phyloP scores from a whole-genome alignment of 2,113 vertebrate species.

The Hymenochirus boettgeri region DNA sequence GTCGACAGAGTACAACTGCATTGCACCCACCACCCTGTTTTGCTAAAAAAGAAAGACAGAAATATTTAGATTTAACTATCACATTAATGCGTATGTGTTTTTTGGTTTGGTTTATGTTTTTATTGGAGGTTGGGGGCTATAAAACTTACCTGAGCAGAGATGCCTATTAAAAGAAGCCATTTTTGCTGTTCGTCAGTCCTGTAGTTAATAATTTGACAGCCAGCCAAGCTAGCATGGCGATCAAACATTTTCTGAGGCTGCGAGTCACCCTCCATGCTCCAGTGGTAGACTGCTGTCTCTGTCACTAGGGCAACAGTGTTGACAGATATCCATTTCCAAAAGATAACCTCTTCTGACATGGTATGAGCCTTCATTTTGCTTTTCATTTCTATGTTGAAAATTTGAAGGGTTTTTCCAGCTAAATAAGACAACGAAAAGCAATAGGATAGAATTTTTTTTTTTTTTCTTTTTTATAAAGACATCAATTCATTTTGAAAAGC shows the following conservation, averaged over 20 bases:
- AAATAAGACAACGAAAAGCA: too few species aligned
- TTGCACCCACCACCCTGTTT: constrained; percentile 87
- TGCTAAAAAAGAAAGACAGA: constrained; percentile 60
- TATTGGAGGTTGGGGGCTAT: too few species aligned
- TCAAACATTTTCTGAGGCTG: constrained; percentile 86
- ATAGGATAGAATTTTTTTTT: too few species aligned
- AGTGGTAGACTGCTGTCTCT: constrained; percentile 82
- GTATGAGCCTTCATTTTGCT: constrained; percentile 91
- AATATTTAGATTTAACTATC: too few species aligned
- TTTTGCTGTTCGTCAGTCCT: constrained; percentile 85
- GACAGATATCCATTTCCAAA: constrained; percentile 93
- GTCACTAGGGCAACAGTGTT: constrained; percentile 87
- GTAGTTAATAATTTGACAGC: constrained; percentile 90
- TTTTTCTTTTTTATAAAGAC: too few species aligned
- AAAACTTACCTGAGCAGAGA: constrained; percentile 89
- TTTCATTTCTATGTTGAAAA: constrained; percentile 95
- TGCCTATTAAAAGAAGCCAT: constrained; percentile 86
- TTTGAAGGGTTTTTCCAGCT: constrained; percentile 91
- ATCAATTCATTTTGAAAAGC: too few species aligned
- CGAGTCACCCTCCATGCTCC: constrained; percentile 91
- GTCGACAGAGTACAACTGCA: constrained; percentile 90
- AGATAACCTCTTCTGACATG: constrained; percentile 86
- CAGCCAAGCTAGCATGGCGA: constrained; percentile 79
- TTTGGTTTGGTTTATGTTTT: too few species aligned
- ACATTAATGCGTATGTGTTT: too few species aligned